A percentile compares a stretch with the other conserved stretches of the same genome.
phyloP scores from a whole-genome alignment of 2,113 vertebrate genomes.

The Pterocles gutturalis region DNA sequence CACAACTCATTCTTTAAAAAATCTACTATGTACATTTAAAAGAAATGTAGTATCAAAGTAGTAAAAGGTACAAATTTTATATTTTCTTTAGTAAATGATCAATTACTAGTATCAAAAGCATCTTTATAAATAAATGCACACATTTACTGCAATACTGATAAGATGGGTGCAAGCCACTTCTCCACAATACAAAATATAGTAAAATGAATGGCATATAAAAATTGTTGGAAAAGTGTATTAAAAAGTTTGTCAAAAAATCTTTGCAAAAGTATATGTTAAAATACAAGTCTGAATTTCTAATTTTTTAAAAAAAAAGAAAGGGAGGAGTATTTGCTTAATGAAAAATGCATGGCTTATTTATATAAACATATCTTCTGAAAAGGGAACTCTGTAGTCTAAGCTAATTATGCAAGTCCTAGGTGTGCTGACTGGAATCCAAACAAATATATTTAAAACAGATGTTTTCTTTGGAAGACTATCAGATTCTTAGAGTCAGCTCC shows the following conservation, averaged over 20 bases:
- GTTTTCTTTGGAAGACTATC: conserved; percentile 77
- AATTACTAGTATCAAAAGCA: neutral
- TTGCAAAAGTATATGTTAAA: conserved; percentile 37
- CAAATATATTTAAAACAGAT: conserved; percentile 77
- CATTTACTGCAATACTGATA: neutral
- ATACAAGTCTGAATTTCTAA: conserved; percentile 2
- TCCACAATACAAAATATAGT: neutral
- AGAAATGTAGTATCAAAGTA: neutral
- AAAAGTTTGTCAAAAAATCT: neutral
- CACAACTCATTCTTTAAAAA: neutral
- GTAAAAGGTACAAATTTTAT: neutral
- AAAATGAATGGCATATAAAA: conserved; percentile 3
- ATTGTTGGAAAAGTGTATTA: neutral
- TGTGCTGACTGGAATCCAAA: conserved; percentile 73
- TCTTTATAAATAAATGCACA: neutral
- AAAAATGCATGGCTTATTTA: conserved; percentile 75
- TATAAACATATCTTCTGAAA: conserved; percentile 75
- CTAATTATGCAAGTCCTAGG: conserved; percentile 76
- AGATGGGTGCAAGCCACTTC: neutral
- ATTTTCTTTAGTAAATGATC: neutral
- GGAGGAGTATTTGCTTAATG: conserved; percentile 53
- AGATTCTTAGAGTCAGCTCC: conserved; percentile 62
- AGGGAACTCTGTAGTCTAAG: conserved; percentile 74
- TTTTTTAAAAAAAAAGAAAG: neutral
- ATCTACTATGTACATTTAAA: neutral